Percentiles rank a stretch among this genome's conserved stretches.
Conservation (phyloP, 2,797 vertebrate species). For the Bradypodion pumilum region DNA sequence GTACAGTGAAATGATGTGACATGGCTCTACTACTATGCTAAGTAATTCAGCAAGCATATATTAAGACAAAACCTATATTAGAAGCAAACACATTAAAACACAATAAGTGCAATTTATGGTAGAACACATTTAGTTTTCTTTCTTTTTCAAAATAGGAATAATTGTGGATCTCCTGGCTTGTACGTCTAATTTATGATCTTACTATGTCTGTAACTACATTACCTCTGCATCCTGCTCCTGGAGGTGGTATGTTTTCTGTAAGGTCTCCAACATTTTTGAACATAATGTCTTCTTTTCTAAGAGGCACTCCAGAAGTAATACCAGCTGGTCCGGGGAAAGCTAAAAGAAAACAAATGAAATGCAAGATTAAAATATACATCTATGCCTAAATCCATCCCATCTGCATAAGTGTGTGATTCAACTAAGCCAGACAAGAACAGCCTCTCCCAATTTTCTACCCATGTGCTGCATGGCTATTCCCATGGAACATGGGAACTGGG, state of each 20-base stretch:
- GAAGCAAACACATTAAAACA: neutral
- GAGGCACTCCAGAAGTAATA: conserved; percentile 91
- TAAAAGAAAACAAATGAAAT: conserved; percentile 71
- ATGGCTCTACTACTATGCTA: neutral
- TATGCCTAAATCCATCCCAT: neutral
- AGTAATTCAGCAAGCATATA: neutral
- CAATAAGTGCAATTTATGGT: neutral
- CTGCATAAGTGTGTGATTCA: conserved; percentile 25
- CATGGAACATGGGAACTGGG: neutral
- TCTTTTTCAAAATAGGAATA: neutral
- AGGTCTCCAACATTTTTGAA: conserved; percentile 70
- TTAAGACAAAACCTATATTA: neutral
- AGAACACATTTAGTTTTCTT: neutral
- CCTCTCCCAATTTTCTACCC: neutral
- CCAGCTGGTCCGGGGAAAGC: conserved; percentile 90
- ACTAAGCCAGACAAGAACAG: conserved; percentile 41
- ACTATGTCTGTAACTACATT: conserved; percentile 37
- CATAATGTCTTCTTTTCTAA: conserved; percentile 85
- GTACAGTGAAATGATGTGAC: neutral
- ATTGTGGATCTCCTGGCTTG: neutral
- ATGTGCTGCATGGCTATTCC: neutral
- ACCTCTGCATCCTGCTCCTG: conserved; percentile 90
- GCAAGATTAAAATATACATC: conserved; percentile 39
- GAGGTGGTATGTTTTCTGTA: conserved; percentile 83
- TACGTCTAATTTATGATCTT: fast-evolving